phyloP scores from a whole-genome alignment of 2,797 vertebrate genomes.

The Darevskia mixta region DNA sequence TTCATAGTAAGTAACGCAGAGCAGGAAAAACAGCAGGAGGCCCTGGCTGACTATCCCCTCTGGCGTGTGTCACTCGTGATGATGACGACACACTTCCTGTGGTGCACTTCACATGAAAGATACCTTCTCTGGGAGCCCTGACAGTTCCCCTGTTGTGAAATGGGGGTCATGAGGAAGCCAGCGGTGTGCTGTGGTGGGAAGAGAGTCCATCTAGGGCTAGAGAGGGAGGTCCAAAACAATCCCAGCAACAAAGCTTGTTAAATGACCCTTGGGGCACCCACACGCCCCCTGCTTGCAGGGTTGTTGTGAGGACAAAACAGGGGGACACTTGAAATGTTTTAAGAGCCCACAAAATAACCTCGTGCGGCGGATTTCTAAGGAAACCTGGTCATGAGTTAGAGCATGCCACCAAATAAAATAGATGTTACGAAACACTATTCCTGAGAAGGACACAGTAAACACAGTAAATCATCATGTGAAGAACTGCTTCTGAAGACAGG shows the following conservation, averaged over 20 bases:
- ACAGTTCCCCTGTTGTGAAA: neutral
- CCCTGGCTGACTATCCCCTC: neutral
- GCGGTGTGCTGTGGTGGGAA: too few species aligned
- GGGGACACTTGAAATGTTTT: neutral
- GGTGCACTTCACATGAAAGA: neutral
- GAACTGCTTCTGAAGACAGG: slow-evolving; percentile 28
- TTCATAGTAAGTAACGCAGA: neutral
- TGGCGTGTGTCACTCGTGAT: neutral
- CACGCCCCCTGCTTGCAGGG: neutral
- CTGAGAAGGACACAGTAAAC: neutral
- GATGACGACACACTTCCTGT: neutral
- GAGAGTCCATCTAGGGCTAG: neutral
- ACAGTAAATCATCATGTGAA: slow-evolving; percentile 4
- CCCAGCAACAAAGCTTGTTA: neutral
- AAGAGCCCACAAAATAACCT: neutral
- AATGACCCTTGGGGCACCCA: neutral
- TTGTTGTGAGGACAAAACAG: neutral
- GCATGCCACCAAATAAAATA: neutral
- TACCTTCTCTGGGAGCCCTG: neutral
- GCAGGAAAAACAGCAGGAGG: neutral
- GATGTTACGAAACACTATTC: neutral
- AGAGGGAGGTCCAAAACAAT: neutral
- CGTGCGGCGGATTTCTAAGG: neutral
- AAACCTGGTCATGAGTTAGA: too few species aligned
- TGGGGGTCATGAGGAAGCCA: too few species aligned